Conservation (phyloP, 2,113 vertebrate genomes). For the Macaca fascicularis region DNA sequence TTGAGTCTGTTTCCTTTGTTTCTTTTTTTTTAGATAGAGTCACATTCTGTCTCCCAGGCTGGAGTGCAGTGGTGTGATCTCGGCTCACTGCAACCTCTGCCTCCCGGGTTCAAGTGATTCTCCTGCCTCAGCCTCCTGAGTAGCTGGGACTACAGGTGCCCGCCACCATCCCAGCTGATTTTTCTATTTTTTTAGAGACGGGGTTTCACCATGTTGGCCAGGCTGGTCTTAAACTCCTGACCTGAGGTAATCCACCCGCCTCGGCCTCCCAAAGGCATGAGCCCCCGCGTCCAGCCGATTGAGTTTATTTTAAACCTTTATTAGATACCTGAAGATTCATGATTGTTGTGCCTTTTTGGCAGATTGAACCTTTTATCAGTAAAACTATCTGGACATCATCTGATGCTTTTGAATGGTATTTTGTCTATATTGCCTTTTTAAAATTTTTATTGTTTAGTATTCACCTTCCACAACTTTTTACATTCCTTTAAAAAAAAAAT, state of each 20-base stretch:
- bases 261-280: neutral
- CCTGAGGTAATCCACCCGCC: neutral
- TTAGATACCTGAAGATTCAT: neutral
- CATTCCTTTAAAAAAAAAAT: neutral
- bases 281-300: neutral
- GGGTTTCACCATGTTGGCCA: neutral
- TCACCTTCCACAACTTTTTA: neutral
- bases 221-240: neutral
- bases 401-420: neutral
- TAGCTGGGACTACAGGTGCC: neutral
- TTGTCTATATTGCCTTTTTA: neutral
- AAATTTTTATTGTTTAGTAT: neutral
- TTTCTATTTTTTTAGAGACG: too few species aligned
- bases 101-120: neutral
- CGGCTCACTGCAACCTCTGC: neutral
- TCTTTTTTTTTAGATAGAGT: neutral
- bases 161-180: neutral
- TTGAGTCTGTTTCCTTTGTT: neutral
- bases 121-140: neutral
- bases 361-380: neutral
- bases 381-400: neutral
- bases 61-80: neutral
- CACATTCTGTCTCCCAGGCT: neutral
- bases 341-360: neutral
- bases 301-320: slow-evolving; percentile 26